Conservation (phyloP, 2,113 vertebrate genomes). For the Catharus bicknelli region DNA sequence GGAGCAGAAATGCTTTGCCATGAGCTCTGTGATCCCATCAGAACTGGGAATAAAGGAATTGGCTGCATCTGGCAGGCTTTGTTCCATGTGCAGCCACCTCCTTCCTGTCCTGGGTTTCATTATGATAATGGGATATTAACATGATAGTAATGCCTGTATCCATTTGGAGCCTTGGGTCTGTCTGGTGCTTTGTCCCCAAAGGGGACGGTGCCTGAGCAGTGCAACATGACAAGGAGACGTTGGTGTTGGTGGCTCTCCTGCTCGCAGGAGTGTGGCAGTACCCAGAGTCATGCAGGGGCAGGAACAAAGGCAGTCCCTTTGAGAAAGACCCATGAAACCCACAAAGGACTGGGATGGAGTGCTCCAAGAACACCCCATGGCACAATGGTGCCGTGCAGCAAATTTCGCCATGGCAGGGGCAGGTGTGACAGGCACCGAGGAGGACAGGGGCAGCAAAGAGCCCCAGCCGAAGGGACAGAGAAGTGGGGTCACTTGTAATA, state of each 20-base stretch:
- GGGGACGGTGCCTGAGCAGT: neutral
- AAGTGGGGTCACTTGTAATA: accelerated
- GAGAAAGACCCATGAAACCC: neutral
- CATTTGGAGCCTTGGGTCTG: neutral
- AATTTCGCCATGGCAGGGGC: neutral
- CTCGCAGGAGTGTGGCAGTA: too few species aligned
- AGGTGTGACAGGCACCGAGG: neutral
- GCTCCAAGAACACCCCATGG: accelerated
- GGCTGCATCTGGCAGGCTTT: neutral
- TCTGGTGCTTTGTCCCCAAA: neutral
- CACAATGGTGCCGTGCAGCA: neutral
- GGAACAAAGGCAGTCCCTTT: neutral
- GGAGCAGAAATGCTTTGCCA: neutral
- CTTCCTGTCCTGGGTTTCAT: neutral
- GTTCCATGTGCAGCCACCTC: neutral
- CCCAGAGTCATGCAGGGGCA: neutral
- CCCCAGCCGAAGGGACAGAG: neutral
- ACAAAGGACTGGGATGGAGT: neutral
- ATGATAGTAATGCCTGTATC: neutral
- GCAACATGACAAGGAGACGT: neutral
- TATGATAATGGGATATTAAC: neutral
- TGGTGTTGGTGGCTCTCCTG: neutral
- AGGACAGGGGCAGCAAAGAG: neutral
- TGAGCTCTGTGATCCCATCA: neutral
- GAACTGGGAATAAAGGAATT: neutral